Evolutionary conservation across 2,888 invertebrate genomes (phyloP), one percentile per base, ranked within the genome.

Genomic region (Acanthacorydalis orientalis): DNA sequence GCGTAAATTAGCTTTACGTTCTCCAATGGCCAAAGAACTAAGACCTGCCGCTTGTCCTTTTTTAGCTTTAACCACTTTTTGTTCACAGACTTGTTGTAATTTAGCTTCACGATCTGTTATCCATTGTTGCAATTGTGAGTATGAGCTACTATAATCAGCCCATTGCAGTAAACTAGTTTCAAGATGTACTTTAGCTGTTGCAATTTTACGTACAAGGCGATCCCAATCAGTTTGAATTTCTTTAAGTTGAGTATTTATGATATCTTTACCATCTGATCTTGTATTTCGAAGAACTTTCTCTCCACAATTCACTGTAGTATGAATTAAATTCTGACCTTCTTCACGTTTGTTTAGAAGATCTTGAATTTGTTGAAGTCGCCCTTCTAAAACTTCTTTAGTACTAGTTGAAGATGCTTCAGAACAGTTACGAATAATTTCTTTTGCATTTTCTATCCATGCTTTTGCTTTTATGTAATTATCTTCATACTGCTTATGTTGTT

Each of bases 81-180:
- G 85, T 62, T 88, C 88, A 55, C 83, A 83, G 44, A 88, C 90
- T 70, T 91, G 86, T 67, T 89, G 88, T 43, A 91, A 64, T 67
- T 92, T 89, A 6, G 88, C 87, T 70, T 93, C 92, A 56, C 91
- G 78, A 58, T 95, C 93, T 33, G 82, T 82, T 51, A 96, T 87
- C 92, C 95, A 93, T 73, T 91, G 87, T 59, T 91, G 86, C 23
- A 95, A 68, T 62, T 92, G 91, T 14, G 84, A 80, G 62, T 89
- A 92, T 49, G 90, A 91, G 47, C 91, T 91, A 61, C 88, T 91
- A 63, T 92, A 95, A 61, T 93, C 91, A 7, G 91, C 90, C 93
- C 93, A 95, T 75, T 95, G 92, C 38, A 93, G 70, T 11, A 92
- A 69, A 55, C 84, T 83, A 0, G 90, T 90, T 65, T 95, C 93